These are phyloP conservation scores for Eudyptes chrysolophus DNA, from an alignment of 2,113 vertebrate genomes.

Conservation along the genomic window DNA sequence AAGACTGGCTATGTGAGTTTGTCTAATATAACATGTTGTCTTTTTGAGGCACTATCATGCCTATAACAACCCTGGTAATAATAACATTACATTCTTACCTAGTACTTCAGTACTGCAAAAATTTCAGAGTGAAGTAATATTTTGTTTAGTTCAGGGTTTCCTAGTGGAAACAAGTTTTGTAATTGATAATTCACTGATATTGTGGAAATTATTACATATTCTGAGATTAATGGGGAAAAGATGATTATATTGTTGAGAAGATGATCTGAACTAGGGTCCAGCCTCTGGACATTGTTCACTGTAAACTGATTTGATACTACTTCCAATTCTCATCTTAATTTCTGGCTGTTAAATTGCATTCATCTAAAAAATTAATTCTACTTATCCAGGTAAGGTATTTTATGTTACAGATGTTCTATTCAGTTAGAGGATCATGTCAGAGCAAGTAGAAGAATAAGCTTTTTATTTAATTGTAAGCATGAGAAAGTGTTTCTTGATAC, in stretches of 20 bases:
- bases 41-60: background rate
- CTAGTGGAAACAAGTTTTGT: background rate
- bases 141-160: background rate
- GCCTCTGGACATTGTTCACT: background rate
- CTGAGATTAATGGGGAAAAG: background rate
- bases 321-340: background rate
- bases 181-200: background rate
- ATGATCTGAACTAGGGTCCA: background rate
- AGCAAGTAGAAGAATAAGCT: background rate
- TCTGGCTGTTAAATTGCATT: background rate
- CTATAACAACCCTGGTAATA: background rate
- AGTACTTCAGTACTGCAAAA: background rate
- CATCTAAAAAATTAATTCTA: background rate
- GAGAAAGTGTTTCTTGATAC: background rate
- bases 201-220: background rate
- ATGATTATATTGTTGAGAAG: background rate
- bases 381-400: background rate
- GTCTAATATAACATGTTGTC: background rate
- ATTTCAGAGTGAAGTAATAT: background rate
- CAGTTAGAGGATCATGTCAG: background rate
- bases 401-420: background rate
- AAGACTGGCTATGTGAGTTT: background rate
- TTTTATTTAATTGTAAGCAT: background rate
- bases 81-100: background rate
- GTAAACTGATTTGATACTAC: background rate